Evolutionary conservation across 1,140 invertebrate species (phyloP).

Genomic region (Aethina tumida): DNA sequence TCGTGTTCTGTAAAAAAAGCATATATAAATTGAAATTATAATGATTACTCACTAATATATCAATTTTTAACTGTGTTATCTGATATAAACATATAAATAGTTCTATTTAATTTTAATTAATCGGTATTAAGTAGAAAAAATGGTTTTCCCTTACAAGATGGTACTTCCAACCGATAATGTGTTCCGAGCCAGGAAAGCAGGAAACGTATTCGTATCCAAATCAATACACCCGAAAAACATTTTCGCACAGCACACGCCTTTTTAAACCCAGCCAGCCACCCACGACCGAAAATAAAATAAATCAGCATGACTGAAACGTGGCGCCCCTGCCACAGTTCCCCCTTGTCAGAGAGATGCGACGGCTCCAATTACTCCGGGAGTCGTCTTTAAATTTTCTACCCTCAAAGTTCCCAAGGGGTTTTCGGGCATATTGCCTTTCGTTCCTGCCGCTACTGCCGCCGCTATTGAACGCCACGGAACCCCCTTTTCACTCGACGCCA

Average conservation of each 20-base stretch:
- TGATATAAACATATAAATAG: too few species aligned
- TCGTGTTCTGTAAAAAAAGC: too few species aligned
- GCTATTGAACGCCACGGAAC: constrained; percentile 6
- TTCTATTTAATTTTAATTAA: too few species aligned
- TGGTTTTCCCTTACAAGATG: too few species aligned
- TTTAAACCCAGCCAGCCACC: constrained; percentile 20
- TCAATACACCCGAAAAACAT: constrained; percentile 14
- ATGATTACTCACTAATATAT: too few species aligned
- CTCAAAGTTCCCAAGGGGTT: constrained; percentile 9
- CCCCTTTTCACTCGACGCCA: constrained; percentile 5
- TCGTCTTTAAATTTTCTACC: constrained; percentile 12
- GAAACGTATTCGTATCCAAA: too few species aligned
- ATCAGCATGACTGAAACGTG: constrained; percentile 7
- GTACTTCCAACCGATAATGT: too few species aligned
- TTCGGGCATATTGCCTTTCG: constrained; percentile 5
- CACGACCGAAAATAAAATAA: constrained; percentile 22
- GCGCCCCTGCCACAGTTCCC: constrained; percentile 6
- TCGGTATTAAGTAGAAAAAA: too few species aligned
- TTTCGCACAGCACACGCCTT: constrained; percentile 15
- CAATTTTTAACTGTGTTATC: too few species aligned
- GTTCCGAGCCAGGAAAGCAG: too few species aligned
- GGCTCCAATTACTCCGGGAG: constrained; percentile 18
- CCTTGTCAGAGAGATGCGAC: constrained; percentile 18
- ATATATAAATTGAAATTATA: too few species aligned
- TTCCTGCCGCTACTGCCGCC: too few species aligned